Base-by-base conservation (phyloP, 2,888 invertebrate genomes). In the Romanomermis culicivorax region DNA sequence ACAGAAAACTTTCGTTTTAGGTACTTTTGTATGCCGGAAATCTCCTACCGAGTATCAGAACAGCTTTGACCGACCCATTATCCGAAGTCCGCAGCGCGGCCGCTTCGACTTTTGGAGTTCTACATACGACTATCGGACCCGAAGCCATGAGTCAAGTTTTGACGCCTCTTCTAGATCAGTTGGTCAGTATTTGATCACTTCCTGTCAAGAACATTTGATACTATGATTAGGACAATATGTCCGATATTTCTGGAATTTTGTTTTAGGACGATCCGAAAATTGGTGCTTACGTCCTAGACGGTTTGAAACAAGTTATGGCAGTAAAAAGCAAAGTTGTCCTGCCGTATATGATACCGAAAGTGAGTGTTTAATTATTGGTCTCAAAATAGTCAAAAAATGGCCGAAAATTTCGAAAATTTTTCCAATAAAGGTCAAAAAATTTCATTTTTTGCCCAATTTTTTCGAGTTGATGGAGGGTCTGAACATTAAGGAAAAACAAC, bases 81-180 rank as follows among this genome's bases (percentile, higher is more conserved):
- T 82, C 86, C 0, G 87, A 88, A 72, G 95, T 78, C 1, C 77
- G 97, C 52, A 78, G 82, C 70, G 91, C 93, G 2, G 95, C 95
- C 0, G 95, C 95, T 11, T 83, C 84, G 67, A 91, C 95, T 0
- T 97, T 97, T 73, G 91, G 93, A 71, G 83, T 85, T 63, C 78
- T 97, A 61, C 91, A 95, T 75, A 80, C 83, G 55, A 89, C 86
- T 59, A 88, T 91, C 58, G 95, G 89, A 54, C 79, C 81, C 58
- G 79, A 85, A 68, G 91, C 95, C 50, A 76, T 99, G 54, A 95
- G 97, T 71, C 95, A 97, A 69, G 91, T 97, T 71, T 75, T 97
- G 60, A 89, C 91, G 55, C 79, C 81, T 58, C 82, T 99, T 78
- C 76, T 97, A 62, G 80, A 80, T 27, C 79, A 81, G 66, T 67